These are phyloP conservation scores for Archocentrus centrarchus DNA, from an alignment of 2,113 vertebrate species.

Conservation along the genomic window DNA sequence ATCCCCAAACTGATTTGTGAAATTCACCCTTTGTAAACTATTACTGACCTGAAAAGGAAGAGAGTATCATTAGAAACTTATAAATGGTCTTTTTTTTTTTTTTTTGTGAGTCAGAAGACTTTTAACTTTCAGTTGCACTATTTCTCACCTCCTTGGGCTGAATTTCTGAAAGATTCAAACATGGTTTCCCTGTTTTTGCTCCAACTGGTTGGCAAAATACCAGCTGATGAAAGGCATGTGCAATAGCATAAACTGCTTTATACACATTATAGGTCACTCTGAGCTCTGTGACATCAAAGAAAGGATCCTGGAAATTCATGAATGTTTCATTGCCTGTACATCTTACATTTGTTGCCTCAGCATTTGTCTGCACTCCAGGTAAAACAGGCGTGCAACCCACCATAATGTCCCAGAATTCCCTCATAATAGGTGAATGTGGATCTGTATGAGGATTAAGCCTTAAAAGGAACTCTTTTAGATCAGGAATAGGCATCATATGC, in stretches of 20 bases:
- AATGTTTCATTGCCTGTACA: slow-evolving; percentile 77
- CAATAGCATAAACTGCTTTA: slow-evolving; percentile 81
- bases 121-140: too few species aligned
- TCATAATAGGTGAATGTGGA: slow-evolving; percentile 64
- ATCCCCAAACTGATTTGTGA: slow-evolving; percentile 75
- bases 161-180: slow-evolving; percentile 74
- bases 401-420: slow-evolving; percentile 77
- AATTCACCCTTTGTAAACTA: slow-evolving; percentile 71
- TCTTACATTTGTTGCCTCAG: neutral
- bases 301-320: slow-evolving; percentile 62
- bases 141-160: slow-evolving; percentile 67
- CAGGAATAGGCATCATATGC: slow-evolving; percentile 78
- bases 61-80: neutral
- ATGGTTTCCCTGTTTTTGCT: slow-evolving; percentile 34
- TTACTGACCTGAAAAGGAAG: slow-evolving; percentile 66
- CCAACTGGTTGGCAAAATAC: slow-evolving; percentile 71
- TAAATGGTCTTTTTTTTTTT: neutral
- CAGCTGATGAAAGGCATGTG: slow-evolving; percentile 77
- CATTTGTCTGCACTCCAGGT: too few species aligned
- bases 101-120: too few species aligned
- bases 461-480: slow-evolving; percentile 70
- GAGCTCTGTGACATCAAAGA: slow-evolving; percentile 80
- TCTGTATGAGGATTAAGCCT: slow-evolving; percentile 68
- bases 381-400: too few species aligned
- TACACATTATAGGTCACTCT: slow-evolving; percentile 82